Evolutionary conservation across 2,797 vertebrate species (phyloP).

Genomic region (Takifugu rubripes): DNA sequence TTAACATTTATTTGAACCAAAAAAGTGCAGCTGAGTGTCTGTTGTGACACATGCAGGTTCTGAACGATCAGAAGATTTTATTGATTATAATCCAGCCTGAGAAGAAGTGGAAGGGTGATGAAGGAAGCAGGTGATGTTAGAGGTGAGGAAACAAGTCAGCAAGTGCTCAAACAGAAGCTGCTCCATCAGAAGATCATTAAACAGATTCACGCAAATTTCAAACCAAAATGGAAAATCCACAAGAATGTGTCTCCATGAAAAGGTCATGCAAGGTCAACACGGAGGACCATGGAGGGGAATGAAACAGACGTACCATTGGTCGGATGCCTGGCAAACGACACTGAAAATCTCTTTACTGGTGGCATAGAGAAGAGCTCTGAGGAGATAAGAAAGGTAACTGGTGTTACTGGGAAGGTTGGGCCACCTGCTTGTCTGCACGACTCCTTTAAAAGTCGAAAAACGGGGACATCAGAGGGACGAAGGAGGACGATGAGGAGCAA

Average conservation of each 20-base stretch:
- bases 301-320: conserved; percentile 98
- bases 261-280: conserved; percentile 76
- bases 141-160: conserved; percentile 33
- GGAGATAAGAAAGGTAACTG: conserved; percentile 90
- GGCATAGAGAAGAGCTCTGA: conserved; percentile 99
- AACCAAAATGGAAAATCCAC: conserved; percentile 35
- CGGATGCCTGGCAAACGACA: conserved; percentile 99
- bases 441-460: conserved; percentile 4
- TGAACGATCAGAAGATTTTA: not conserved
- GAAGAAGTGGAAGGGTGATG: conserved; percentile 30
- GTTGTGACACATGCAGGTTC: too few relatives aligned
- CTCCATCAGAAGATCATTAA: not conserved
- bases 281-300: conserved; percentile 66
- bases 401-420: conserved; percentile 70
- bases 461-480: conserved; percentile 17
- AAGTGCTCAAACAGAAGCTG: conserved; percentile 41
- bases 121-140: conserved; percentile 55
- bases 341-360: conserved; percentile 99
- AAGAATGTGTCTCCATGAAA: conserved; percentile 59
- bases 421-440: conserved; percentile 21
- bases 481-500: conserved; percentile 13
- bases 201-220: not conserved
- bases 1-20: too few relatives aligned
- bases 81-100: conserved; percentile 18
- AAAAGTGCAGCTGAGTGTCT: too few relatives aligned